Base-by-base conservation (phyloP, 1,140 invertebrate species). In the Drosophila navojoa region DNA sequence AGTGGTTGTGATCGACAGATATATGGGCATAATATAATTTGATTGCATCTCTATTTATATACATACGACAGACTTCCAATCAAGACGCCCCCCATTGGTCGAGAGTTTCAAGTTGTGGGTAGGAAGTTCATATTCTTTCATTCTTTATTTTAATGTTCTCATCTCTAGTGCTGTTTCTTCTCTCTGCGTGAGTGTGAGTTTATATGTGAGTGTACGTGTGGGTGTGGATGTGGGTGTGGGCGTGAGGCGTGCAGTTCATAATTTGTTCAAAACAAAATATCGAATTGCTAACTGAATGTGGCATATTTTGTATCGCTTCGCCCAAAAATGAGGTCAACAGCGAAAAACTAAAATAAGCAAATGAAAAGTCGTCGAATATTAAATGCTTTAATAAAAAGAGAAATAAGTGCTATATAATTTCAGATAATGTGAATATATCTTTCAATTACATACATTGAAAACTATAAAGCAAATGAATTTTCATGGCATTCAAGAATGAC, bases 1-100 rank as follows among this genome's bases (percentile, higher is more conserved):
- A 42, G 9, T 7, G 35, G 11, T 10, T n/a, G 35, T 38, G 35
- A 38, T 38, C 25, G 22, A 70, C 16, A 68, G 38, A 76, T 70
- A 72, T 84, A 84, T 79, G 66, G 64, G 62, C 72, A 73, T 77
- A 79, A 79, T 85, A 85, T 85, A 79, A 79, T 84, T 84, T 84
- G 66, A 84, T 84, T 84, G 80, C 80, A 57, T 52, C 38, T 44
- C 63, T 60, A 78, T 81, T 77, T 57, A 54, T 79, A 68, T 29
- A 50, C 60, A 44, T 4, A 55, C 40, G 61, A 61, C 42, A 55
- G 54, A 45, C 58, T 40, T 52, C 45, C 9, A 59, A 42, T 54
- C 38, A 4, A 11, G 13, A 52, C 50, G 59, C 35, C 25, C 40
- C 38, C 32, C 10, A 55, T 44, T 35, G 38, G 59, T 45, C 54